Conservation (phyloP, 2,113 vertebrate species). For the Cochlearius cochlearius region DNA sequence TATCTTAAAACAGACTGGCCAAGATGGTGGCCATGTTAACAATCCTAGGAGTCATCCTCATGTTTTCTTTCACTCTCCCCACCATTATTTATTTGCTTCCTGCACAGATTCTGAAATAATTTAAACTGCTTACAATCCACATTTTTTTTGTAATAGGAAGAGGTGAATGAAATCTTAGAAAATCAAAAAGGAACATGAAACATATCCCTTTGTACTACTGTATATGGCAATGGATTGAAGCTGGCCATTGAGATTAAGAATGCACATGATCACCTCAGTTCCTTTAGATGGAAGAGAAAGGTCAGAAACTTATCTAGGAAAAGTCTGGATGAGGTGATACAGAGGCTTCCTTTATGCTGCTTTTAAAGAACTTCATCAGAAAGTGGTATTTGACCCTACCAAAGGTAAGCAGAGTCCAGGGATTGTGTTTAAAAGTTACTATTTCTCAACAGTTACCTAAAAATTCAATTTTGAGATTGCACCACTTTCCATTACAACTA, state of each 20-base stretch:
- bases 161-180: background rate
- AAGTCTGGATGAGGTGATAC: slow-evolving; percentile 1
- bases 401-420: slow-evolving; percentile 15
- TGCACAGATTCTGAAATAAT: background rate
- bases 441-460: slow-evolving; percentile 23
- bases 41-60: accelerated
- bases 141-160: background rate
- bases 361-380: slow-evolving; percentile 41
- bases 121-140: background rate
- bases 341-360: slow-evolving; percentile 11
- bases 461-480: background rate
- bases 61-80: background rate
- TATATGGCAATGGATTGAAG: background rate
- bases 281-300: slow-evolving; percentile 3
- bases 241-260: slow-evolving; percentile 12
- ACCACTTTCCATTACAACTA: background rate
- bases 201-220: background rate
- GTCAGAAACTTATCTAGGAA: background rate
- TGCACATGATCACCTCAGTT: background rate
- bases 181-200: background rate
- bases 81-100: background rate
- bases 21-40: background rate
- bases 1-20: background rate
- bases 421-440: slow-evolving; percentile 3
- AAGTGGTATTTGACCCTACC: slow-evolving; percentile 35